Evolutionary conservation across 1,140 invertebrate genomes (phyloP), one percentile per base, ranked within the genome.

Genomic region (Antheraea pernyi): DNA sequence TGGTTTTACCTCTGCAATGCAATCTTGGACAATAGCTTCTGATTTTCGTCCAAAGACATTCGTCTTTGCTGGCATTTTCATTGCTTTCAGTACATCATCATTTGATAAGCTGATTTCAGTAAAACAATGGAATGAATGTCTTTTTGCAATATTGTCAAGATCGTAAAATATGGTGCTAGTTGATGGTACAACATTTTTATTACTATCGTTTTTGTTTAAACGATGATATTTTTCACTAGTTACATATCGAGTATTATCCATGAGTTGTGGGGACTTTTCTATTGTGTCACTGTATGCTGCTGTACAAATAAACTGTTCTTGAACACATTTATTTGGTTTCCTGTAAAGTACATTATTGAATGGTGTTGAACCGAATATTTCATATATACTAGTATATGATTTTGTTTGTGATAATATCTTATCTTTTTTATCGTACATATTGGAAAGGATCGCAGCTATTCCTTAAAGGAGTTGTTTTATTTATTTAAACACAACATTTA

Each of bases 141-240:
- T 83, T 80, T 86, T 88, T 18, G 82, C 77, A 63, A 88, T 74
- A 53, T 82, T 75, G 72, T 89, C 88, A 59, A 90, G 76, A 75
- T 91, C 88, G 59, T 86, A 90, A 63, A 90, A 91, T 58, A 89
- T 70, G 4, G 86, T 91, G 66, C 89, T 91, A 1, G 78, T 81
- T 22, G 89, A 91, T 11, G 72, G 73, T 7, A 80, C 60, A 2
- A 85, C 11, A 36, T 69, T 77, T 70, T 79, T 83, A 36, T 74
- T 66, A 39, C 81, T 85, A 7, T 58, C 59, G 3, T 78, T 71
- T 70, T 81, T 80, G 48, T 87, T 82, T 59, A 85, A 64, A 59
- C 58, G 53, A 65, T 87, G 74, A 67, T 83, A 85, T 30, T 75
- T 83, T 76, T 91, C 88, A 76, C 80, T 82, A 22, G 86, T 91